Percentiles rank a stretch among this genome's conserved stretches.
phyloP scores from a whole-genome alignment of 2,888 invertebrate species.

The Ommatoiulus sabulosus region DNA sequence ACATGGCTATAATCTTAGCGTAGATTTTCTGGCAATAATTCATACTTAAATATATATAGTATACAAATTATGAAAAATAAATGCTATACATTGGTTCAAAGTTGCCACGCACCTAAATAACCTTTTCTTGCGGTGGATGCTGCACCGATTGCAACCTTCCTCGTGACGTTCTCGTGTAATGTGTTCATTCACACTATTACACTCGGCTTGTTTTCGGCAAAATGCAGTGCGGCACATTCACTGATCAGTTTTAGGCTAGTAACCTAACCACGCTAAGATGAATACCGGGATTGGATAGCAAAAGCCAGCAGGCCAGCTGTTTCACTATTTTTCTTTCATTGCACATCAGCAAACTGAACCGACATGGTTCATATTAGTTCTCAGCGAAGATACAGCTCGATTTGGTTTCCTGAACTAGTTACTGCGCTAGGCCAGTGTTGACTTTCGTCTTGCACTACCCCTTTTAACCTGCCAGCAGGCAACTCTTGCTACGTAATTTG shows the following conservation, averaged over 20 bases:
- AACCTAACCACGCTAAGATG: not conserved
- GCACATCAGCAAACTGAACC: not conserved
- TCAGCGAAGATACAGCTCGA: not conserved
- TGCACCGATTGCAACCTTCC: constrained; percentile 30
- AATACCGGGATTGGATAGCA: not conserved
- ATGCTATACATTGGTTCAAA: constrained; percentile 40
- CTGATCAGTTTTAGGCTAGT: not conserved
- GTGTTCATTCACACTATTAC: not conserved
- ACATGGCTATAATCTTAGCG: constrained; percentile 42
- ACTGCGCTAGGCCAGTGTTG: not conserved
- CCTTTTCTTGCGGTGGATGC: constrained; percentile 11
- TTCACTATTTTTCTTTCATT: not conserved
- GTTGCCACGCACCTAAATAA: constrained; percentile 33
- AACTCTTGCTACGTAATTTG: not conserved
- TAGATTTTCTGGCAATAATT: constrained; percentile 20
- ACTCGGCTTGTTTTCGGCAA: not conserved
- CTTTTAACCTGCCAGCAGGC: constrained; percentile 10
- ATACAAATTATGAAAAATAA: constrained; percentile 50
- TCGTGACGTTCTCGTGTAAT: not conserved
- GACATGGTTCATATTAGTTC: not conserved
- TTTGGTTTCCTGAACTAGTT: constrained; percentile 34
- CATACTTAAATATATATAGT: constrained; percentile 50
- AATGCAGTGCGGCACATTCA: not conserved
- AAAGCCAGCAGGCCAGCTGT: constrained; percentile 20
- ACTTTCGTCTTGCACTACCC: not conserved